Conservation (phyloP, 2,888 invertebrate species). For the Hanleya hanleyi region DNA sequence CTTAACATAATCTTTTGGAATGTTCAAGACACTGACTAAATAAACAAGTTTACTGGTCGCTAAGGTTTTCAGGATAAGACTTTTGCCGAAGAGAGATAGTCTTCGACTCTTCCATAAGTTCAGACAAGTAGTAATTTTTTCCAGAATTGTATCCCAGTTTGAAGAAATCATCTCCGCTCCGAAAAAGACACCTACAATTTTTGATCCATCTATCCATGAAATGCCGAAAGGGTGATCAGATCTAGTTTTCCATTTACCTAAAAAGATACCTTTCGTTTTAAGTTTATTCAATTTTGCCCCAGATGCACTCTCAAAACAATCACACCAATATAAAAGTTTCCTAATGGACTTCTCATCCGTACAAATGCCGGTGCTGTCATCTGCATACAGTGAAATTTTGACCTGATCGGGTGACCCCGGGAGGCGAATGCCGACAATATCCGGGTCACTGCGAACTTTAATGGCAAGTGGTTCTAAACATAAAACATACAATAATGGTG, state of each 20-base stretch:
- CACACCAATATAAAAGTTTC: slow-evolving; percentile 11
- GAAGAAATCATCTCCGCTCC: neutral
- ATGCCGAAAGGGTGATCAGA: slow-evolving; percentile 42
- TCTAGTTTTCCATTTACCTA: slow-evolving; percentile 39
- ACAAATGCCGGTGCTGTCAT: slow-evolving; percentile 19
- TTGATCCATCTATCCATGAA: neutral
- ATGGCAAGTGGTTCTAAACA: slow-evolving; percentile 16
- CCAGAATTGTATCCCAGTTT: neutral
- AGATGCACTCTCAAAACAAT: slow-evolving; percentile 15
- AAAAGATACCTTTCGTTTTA: slow-evolving; percentile 36
- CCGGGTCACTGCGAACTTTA: slow-evolving; percentile 1
- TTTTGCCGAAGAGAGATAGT: slow-evolving; percentile 6
- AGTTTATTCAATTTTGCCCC: slow-evolving; percentile 35
- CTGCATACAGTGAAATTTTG: slow-evolving; percentile 24
- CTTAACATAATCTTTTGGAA: neutral
- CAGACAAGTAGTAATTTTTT: neutral
- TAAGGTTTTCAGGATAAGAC: slow-evolving; percentile 2
- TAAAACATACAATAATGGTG: slow-evolving; percentile 12
- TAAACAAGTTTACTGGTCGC: slow-evolving; percentile 11
- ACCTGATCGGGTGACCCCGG: slow-evolving; percentile 5
- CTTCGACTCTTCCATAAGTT: slow-evolving; percentile 10
- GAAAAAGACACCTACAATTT: slow-evolving; percentile 5
- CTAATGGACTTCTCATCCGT: slow-evolving; percentile 13
- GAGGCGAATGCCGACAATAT: slow-evolving; percentile 24
- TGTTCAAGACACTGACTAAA: neutral